Evolutionary conservation across 2,113 vertebrate species (phyloP).

Genomic region (Pao palembangensis): DNA sequence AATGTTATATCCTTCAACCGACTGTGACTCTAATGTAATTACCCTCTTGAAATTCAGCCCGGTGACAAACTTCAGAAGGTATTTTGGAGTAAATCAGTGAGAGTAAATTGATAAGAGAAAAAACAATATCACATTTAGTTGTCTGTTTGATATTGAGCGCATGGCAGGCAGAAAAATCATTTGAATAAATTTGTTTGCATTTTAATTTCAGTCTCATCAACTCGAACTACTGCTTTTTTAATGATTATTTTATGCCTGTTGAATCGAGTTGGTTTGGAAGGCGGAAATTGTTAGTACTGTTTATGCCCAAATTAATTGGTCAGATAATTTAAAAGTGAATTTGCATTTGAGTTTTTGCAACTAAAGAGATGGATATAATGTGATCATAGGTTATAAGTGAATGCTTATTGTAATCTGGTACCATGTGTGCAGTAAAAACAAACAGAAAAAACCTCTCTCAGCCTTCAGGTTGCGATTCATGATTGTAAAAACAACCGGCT

Average conservation of each 20-base stretch:
- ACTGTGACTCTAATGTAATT: too few relatives aligned
- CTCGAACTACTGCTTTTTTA: conserved; percentile 20
- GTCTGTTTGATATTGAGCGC: conserved; percentile 10
- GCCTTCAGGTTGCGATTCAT: too few relatives aligned
- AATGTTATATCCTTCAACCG: too few relatives aligned
- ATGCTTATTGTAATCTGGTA: conserved; percentile 27
- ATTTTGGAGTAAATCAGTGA: background rate
- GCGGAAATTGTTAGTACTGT: conserved; percentile 18
- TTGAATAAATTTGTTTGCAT: conserved; percentile 30
- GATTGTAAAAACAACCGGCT: too few relatives aligned
- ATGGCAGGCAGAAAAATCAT: conserved; percentile 21
- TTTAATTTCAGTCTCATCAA: conserved; percentile 20
- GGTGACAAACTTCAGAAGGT: too few relatives aligned
- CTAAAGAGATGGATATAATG: conserved; percentile 25
- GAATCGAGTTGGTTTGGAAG: conserved; percentile 20
- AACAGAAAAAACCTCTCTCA: conserved; percentile 2
- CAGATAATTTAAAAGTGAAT: conserved; percentile 38
- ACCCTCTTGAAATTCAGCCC: too few relatives aligned
- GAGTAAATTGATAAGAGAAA: background rate
- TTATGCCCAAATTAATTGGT: conserved; percentile 34
- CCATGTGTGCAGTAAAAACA: conserved; percentile 8
- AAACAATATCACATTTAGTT: conserved; percentile 1
- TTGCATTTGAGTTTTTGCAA: conserved; percentile 29
- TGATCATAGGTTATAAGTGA: conserved; percentile 34
- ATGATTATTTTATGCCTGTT: conserved; percentile 33